Base-by-base conservation (phyloP, 2,888 invertebrate genomes). In the Sminthurides aquaticus region DNA sequence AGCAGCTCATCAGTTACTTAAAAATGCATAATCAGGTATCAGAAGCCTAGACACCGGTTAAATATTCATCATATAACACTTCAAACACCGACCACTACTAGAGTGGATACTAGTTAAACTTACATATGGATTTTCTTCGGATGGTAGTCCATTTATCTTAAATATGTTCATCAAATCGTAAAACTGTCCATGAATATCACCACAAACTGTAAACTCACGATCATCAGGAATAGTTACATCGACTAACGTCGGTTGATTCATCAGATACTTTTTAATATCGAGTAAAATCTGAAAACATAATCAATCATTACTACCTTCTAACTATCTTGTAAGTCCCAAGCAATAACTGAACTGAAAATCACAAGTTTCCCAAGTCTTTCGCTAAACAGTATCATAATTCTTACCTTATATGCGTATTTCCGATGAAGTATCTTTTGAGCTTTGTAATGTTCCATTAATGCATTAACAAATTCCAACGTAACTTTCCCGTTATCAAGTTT, bases 111-210 rank as follows among this genome's bases (percentile, higher is more conserved):
- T n/a, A n/a, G n/a, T n/a, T 73, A 77, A 81, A 82, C 82, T 82
- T 84, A 88, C 87, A 81, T 97, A 99, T 61, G 98, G 98, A 82
- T 99, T 99, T 28, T 86, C 86, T 78, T 89, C 86, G 0, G 95
- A 94, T 5, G 99, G 99, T 67, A 92, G 81, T n/a, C 97, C 98
- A 78, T 99, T 99, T 71, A 97, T 83, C 76, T 92, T 84, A 80
- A 99, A 99, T 76, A 99, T 95, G 80, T 99, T 96, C 85, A 97
- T 86, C 68, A 99, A 83, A 81, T 99, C 99, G 78, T 94, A 99
- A 83, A 87, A 99, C 81, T 99, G 99, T 62, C 99, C 99, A 78
- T 99, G 99, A 73, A 99, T 92, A 80, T 99, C 98, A 15, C 98
- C 98, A 79, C 98, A 99, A 60, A 99, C 90, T 52, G 98, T 99